These are phyloP conservation scores for Perca flavescens DNA, from an alignment of 2,113 vertebrate genomes.

Conservation along the genomic window DNA sequence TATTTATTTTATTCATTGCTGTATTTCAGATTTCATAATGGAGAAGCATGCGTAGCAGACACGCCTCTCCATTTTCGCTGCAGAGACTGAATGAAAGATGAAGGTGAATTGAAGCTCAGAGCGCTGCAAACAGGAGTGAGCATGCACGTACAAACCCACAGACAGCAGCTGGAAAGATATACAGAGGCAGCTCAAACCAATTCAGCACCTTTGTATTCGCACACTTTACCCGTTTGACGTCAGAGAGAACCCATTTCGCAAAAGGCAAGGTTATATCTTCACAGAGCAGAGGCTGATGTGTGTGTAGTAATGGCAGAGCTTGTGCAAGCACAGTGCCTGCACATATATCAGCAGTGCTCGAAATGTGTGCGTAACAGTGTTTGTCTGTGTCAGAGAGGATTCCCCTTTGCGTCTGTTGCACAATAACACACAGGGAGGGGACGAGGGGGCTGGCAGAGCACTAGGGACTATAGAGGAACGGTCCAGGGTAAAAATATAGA, in stretches of 20 bases:
- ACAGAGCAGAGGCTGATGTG: constrained; percentile 41
- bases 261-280: constrained; percentile 69
- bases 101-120: constrained; percentile 69
- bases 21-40: constrained; percentile 53
- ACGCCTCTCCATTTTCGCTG: constrained; percentile 58
- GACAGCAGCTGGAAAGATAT: constrained; percentile 56
- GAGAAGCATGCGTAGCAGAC: constrained; percentile 25
- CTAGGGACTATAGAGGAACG: constrained; percentile 22
- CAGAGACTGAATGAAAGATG: constrained; percentile 70
- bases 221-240: constrained; percentile 71
- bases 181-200: constrained; percentile 65
- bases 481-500: not conserved
- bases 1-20: constrained; percentile 51
- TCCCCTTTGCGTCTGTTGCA: constrained; percentile 76
- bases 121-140: constrained; percentile 52
- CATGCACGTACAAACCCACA: constrained; percentile 63
- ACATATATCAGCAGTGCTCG: constrained; percentile 61
- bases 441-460: constrained; percentile 28
- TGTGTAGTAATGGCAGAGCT: constrained; percentile 45
- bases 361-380: constrained; percentile 49
- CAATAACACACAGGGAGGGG: constrained; percentile 58
- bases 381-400: constrained; percentile 79
- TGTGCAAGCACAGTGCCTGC: constrained; percentile 65
- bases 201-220: constrained; percentile 73
- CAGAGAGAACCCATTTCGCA: constrained; percentile 71